A percentile compares a stretch with the other conserved stretches of the same genome.
phyloP scores from a whole-genome alignment of 2,113 vertebrate species.

The Furnarius figulus region DNA sequence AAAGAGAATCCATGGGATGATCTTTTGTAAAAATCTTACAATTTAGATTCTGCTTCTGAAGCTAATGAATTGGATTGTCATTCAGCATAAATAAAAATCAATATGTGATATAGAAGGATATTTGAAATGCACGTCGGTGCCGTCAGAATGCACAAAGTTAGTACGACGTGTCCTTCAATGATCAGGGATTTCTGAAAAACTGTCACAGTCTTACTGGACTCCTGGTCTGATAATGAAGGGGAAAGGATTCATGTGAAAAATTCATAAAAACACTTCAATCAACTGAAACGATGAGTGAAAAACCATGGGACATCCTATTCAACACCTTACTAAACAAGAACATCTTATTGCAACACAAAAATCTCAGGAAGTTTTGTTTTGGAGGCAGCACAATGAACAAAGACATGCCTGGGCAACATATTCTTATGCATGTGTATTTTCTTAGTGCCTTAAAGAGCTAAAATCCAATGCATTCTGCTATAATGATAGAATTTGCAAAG shows the following conservation, averaged over 20 bases:
- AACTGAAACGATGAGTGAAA: background rate
- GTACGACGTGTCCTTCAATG: constrained; percentile 3
- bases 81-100: constrained; percentile 38
- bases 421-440: background rate
- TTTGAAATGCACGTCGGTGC: constrained; percentile 41
- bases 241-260: background rate
- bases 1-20: background rate
- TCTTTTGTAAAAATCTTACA: background rate
- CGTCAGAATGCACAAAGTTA: constrained; percentile 48
- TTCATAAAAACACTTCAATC: background rate
- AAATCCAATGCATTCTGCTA: background rate
- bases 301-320: background rate
- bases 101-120: constrained; percentile 31
- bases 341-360: background rate
- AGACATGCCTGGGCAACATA: background rate
- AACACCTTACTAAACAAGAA: background rate
- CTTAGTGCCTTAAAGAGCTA: background rate
- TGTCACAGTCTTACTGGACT: background rate
- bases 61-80: background rate
- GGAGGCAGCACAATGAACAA: background rate
- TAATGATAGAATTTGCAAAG: background rate
- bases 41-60: background rate
- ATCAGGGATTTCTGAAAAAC: constrained; percentile 5
- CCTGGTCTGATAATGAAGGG: background rate
- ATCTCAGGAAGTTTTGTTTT: background rate